Evolutionary conservation across 2,113 vertebrate genomes (phyloP).

Genomic region (Aldabrachelys gigantea): DNA sequence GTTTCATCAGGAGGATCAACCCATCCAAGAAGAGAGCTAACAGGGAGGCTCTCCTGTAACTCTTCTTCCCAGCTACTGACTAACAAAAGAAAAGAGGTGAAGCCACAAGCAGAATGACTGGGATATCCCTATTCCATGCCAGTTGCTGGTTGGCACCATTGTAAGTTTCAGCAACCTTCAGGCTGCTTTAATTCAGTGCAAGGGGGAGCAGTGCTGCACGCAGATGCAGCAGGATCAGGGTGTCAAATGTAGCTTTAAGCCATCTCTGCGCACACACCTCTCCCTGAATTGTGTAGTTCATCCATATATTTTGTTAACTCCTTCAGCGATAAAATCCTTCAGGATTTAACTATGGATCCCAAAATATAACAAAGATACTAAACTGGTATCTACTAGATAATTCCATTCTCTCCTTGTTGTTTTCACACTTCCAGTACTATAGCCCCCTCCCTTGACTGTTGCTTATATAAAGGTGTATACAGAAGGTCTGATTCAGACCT

Average conservation of each 20-base stretch:
- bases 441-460: not conserved
- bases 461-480: not conserved
- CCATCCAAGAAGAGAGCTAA: not conserved
- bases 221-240: not conserved
- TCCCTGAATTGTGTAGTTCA: not conserved
- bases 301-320: not conserved
- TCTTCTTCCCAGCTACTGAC: not conserved
- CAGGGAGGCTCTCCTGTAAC: not conserved
- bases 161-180: not conserved
- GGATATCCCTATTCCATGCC: not conserved
- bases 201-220: not conserved
- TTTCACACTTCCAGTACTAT: rapidly evolving
- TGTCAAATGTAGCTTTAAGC: not conserved
- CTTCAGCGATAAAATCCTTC: rapidly evolving
- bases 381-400: rapidly evolving
- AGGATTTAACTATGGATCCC: not conserved
- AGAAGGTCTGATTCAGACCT: not conserved
- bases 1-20: not conserved
- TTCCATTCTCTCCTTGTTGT: not conserved
- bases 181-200: not conserved
- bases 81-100: not conserved
- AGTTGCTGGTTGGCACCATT: not conserved
- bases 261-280: not conserved
- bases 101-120: not conserved
- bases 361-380: rapidly evolving